Conservation (phyloP, 2,888 invertebrate species). For the Megalurothrips usitatus region DNA sequence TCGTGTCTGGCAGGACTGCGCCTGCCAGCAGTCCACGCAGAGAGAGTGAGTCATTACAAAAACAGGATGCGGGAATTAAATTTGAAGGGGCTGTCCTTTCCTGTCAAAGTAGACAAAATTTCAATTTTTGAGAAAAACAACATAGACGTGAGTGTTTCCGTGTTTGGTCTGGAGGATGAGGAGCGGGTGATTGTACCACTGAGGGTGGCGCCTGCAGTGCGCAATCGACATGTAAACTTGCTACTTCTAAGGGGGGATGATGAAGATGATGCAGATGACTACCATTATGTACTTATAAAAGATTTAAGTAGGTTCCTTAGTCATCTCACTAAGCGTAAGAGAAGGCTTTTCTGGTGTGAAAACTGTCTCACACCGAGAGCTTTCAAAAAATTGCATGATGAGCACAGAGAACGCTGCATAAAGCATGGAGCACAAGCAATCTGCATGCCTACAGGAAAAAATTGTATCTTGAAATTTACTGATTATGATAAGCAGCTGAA, state of each 20-base stretch:
- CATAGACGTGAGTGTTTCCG: too few species aligned
- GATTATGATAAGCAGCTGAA: background rate
- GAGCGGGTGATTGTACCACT: background rate
- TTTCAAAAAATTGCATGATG: background rate
- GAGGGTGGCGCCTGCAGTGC: background rate
- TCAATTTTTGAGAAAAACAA: too few species aligned
- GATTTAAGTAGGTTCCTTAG: background rate
- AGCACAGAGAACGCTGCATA: background rate
- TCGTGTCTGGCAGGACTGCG: background rate
- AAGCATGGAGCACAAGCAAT: background rate
- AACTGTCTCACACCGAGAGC: background rate
- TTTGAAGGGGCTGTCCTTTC: too few species aligned
- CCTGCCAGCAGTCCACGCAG: background rate
- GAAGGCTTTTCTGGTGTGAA: too few species aligned
- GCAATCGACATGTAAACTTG: background rate
- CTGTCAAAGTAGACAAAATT: too few species aligned
- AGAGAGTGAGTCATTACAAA: too few species aligned
- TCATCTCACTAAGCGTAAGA: background rate
- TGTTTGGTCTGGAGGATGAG: background rate
- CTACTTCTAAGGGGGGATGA: background rate
- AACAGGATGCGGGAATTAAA: too few species aligned
- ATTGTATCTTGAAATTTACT: background rate
- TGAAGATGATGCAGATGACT: background rate
- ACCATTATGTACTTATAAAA: background rate
- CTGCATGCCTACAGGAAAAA: background rate